Evolutionary conservation across 2,113 vertebrate genomes (phyloP).

Genomic region (Ancistrus triradiatus): DNA sequence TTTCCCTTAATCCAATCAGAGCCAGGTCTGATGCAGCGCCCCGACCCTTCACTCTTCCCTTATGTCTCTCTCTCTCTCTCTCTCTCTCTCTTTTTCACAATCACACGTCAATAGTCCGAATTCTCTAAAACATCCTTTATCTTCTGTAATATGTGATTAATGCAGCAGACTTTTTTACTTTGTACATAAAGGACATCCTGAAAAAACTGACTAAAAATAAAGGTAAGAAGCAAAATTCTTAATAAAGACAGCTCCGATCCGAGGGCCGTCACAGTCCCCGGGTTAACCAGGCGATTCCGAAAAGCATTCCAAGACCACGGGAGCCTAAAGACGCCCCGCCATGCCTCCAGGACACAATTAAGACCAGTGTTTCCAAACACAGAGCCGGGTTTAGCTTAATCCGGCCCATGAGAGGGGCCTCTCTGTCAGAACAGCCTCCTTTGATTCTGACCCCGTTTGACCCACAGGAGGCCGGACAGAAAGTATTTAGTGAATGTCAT

Average conservation of each 20-base stretch:
- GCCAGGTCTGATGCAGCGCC: conserved; percentile 22
- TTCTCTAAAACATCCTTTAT: no score
- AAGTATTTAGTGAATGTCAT: not conserved
- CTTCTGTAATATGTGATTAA: no score
- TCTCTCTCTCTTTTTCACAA: conserved; percentile 6
- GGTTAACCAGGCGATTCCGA: conserved; percentile 33
- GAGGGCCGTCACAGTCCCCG: not conserved
- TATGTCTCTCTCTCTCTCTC: conserved; percentile 32
- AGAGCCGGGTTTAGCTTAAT: conserved; percentile 63
- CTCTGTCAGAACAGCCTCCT: conserved; percentile 45
- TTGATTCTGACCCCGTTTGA: conserved; percentile 70
- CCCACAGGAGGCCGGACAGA: conserved; percentile 43
- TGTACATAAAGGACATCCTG: no score
- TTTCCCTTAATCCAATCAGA: conserved; percentile 40
- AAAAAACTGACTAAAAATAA: not conserved
- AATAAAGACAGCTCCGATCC: not conserved
- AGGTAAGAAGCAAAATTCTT: not conserved
- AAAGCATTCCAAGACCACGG: conserved; percentile 29
- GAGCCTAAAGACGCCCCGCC: conserved; percentile 52
- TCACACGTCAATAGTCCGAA: no score
- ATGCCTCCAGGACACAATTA: conserved; percentile 65
- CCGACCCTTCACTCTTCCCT: conserved; percentile 7
- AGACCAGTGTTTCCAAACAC: conserved; percentile 71
- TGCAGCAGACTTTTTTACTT: no score
- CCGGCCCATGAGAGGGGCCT: conserved; percentile 54